phyloP scores from a whole-genome alignment of 2,888 invertebrate genomes.

The Apodemia mormo region DNA sequence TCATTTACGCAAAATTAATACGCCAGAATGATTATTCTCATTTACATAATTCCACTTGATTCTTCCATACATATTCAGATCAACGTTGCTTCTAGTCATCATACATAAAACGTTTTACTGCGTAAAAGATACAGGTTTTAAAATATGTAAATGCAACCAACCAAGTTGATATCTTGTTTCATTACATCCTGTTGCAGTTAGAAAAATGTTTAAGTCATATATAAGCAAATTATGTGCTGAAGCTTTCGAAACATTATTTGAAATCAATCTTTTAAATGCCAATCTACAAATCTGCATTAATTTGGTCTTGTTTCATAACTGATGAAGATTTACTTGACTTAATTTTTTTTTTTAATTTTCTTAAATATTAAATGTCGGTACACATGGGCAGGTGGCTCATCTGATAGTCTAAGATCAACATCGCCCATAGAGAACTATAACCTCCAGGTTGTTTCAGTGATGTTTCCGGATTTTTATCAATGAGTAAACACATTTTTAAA shows the following conservation, averaged over 20 bases:
- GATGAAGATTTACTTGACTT: too few species aligned
- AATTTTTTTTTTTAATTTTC: too few species aligned
- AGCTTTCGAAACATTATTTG: not conserved
- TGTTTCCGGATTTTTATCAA: too few species aligned
- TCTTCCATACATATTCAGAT: conserved; percentile 5
- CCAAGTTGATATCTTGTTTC: not conserved
- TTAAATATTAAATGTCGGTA: too few species aligned
- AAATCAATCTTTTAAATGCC: conserved; percentile 5
- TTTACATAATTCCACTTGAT: conserved; percentile 9
- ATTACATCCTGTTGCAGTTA: conserved; percentile 6
- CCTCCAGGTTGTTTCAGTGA: too few species aligned
- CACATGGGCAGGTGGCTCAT: too few species aligned
- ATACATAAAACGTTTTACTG: not conserved
- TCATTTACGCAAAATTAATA: not conserved
- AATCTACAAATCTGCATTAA: not conserved
- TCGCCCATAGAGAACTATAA: too few species aligned
- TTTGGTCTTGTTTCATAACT: not conserved
- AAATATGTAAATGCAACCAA: conserved; percentile 2
- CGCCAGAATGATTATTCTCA: not conserved
- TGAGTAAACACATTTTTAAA: too few species aligned
- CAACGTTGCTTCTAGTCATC: not conserved
- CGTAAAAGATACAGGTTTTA: conserved; percentile 8
- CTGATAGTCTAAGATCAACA: too few species aligned
- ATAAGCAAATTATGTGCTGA: not conserved
- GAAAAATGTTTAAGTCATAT: not conserved